Conservation (phyloP, 2,888 invertebrate genomes). For the Caenorhabditis virilis region DNA sequence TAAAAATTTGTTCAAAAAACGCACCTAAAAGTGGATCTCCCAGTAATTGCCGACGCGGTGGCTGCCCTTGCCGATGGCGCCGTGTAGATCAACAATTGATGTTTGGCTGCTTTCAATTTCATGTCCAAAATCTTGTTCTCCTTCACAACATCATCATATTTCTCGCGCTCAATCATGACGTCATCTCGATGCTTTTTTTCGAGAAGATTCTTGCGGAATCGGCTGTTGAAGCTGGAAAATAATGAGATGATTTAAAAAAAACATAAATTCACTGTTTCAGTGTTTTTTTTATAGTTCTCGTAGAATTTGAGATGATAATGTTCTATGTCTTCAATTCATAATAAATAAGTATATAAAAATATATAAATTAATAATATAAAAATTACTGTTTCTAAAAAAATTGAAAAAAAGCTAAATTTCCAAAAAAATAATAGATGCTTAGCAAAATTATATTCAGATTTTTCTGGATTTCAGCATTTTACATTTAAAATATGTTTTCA, state of each 20-base stretch:
- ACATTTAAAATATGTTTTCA: no score
- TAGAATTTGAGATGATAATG: no score
- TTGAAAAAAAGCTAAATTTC: no score
- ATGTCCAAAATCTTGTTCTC: constrained; percentile 43
- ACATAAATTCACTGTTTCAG: not conserved
- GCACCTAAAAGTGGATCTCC: constrained; percentile 43
- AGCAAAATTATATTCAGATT: no score
- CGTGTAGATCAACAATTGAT: constrained; percentile 62
- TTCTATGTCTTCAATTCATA: no score
- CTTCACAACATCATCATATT: constrained; percentile 41
- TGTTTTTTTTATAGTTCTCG: not conserved
- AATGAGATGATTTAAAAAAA: not conserved
- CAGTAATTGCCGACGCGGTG: constrained; percentile 50
- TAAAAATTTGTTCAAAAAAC: no score
- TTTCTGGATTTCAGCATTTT: no score
- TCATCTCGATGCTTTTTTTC: constrained; percentile 33
- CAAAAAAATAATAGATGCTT: no score
- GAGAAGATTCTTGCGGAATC: constrained; percentile 38
- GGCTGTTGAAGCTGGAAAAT: constrained; percentile 47
- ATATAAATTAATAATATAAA: no score
- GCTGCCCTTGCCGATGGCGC: constrained; percentile 52
- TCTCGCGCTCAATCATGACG: constrained; percentile 33
- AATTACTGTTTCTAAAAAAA: no score
- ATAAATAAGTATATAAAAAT: no score
- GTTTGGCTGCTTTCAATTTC: constrained; percentile 58